Evolutionary conservation across 1,140 invertebrate genomes (phyloP), one percentile per base, ranked within the genome.

Genomic region (Drosophila arawakana): DNA sequence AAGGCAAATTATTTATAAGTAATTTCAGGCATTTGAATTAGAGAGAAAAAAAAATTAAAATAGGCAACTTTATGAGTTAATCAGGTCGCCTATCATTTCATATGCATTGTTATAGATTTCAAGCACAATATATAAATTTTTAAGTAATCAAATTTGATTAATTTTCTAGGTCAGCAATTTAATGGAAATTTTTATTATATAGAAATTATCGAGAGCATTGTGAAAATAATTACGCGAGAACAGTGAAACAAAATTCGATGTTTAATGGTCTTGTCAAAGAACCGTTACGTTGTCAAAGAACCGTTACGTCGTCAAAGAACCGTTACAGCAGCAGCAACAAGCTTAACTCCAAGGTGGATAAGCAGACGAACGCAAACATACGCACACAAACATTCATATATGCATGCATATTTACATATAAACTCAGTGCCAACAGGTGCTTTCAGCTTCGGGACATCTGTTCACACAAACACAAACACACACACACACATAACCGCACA

Each of bases 371-470:
- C 41, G 43, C 41, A 59, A 10, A 54, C 5, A 50, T 9, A 35
- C 41, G 37, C 30, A 62, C 13, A 8, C 10, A 58, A 4, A 34
- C 41, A 46, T 18, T 44, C 30, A 49, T 13, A 50, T 13, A 35
- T 44, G 35, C 21, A 62, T n/a, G 9, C 10, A 58, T 65, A 61
- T 43, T 46, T 52, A 58, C 44, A 44, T 41, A 54, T 39, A 44
- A 35, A 54, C 41, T 49, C 59, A 47, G 35, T 35, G 57, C 72
- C 82, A 86, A 86, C 82, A 86, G 83, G 82, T 86, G 83, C 80
- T 55, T 6, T 39, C 25, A 72, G 62, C 73, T 57, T 30, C 47
- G 25, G 11, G 25, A 68, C 82, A 86, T 81, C 50, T 85, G 79
- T 76, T 85, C 13, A 68, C 41, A 54, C 11, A 50, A 47, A 21